Evolutionary conservation across 2,113 vertebrate species (phyloP).

Genomic region (Xenus cinereus): DNA sequence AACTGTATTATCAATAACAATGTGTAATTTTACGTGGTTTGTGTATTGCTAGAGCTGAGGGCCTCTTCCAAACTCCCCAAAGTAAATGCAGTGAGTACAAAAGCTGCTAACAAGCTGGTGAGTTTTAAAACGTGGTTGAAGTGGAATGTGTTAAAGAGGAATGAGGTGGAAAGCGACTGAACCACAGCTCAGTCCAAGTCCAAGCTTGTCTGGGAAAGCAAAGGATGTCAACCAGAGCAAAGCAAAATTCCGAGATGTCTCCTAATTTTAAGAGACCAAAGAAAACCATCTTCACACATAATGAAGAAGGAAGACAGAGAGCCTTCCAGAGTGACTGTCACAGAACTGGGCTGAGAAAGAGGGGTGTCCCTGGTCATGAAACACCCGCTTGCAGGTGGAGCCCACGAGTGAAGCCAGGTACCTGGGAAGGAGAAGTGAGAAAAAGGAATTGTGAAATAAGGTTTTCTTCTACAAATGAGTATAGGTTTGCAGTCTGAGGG

Average conservation of each 20-base stretch:
- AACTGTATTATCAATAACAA: neutral
- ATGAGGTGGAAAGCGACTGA: neutral
- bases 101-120: neutral
- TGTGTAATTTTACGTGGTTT: neutral
- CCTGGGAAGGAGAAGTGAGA: neutral
- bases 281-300: neutral
- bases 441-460: neutral
- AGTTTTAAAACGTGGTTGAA: neutral
- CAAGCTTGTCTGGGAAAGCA: neutral
- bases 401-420: neutral
- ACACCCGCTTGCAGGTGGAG: neutral
- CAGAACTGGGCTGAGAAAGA: neutral
- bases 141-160: neutral
- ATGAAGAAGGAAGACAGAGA: neutral
- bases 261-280: neutral
- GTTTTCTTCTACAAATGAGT: neutral
- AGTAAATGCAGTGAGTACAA: neutral
- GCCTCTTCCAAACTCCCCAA: neutral
- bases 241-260: neutral
- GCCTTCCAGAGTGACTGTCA: neutral
- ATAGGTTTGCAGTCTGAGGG: neutral
- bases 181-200: neutral
- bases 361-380: neutral
- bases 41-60: neutral
- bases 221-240: neutral